A percentile compares a stretch with the other conserved stretches of the same genome.
phyloP scores from a whole-genome alignment of 1,140 invertebrate species.

The Ganaspis sp. region DNA sequence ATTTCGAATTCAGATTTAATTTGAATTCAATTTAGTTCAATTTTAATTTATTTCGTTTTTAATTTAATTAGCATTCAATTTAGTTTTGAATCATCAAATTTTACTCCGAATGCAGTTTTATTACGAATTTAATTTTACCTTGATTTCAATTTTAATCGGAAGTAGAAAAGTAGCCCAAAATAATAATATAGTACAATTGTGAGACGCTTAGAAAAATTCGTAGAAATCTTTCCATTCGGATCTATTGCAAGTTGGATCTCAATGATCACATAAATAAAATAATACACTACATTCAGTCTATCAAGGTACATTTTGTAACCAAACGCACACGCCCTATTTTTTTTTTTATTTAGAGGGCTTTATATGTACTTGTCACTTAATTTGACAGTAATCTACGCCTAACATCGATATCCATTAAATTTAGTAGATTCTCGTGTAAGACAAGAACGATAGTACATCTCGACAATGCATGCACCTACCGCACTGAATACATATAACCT shows the following conservation, averaged over 20 bases:
- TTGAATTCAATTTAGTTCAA: too few relatives aligned
- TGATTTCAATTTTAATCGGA: slow-evolving; percentile 43
- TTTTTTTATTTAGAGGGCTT: neutral
- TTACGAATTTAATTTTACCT: too few relatives aligned
- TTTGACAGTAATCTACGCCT: slow-evolving; percentile 25
- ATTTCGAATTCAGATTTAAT: too few relatives aligned
- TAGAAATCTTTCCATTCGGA: slow-evolving; percentile 12
- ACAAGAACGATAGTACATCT: slow-evolving; percentile 23
- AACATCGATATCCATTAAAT: slow-evolving; percentile 29
- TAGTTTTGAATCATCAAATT: too few relatives aligned
- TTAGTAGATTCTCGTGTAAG: slow-evolving; percentile 26
- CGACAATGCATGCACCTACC: slow-evolving; percentile 28
- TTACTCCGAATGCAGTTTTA: too few relatives aligned
- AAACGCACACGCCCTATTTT: slow-evolving; percentile 13
- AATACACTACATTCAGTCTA: slow-evolving; percentile 31
- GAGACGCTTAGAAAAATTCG: neutral
- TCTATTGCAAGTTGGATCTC: neutral
- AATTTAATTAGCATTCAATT: too few relatives aligned
- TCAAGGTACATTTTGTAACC: slow-evolving; percentile 24
- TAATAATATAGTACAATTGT: slow-evolving; percentile 27
- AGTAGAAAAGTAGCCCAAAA: slow-evolving; percentile 2
- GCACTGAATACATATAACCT: slow-evolving; percentile 25
- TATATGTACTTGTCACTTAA: slow-evolving; percentile 12
- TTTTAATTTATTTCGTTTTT: too few relatives aligned
- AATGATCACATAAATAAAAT: slow-evolving; percentile 27